Base-by-base conservation (phyloP, 2,113 vertebrate species). In the Synchiropus splendidus region DNA sequence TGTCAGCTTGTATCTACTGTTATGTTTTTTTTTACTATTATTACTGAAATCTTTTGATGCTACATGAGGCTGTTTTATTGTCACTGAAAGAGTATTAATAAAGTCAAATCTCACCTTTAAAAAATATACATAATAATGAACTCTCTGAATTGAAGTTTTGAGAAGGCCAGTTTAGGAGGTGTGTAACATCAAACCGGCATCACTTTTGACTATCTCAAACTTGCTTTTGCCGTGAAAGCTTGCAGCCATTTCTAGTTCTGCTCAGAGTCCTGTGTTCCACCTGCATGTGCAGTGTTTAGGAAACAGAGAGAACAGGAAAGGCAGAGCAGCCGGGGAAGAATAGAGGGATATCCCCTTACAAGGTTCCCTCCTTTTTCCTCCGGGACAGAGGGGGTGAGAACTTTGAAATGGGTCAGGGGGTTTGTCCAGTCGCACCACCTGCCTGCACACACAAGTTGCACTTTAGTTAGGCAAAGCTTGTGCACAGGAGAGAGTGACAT, bases 311-410 rank as follows among this genome's bases (percentile, higher is more conserved):
- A 70, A 78, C 83, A 80, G 83, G 83, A 85, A 83, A 79, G 79
- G 75, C 78, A 78, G 71, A 80, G 76, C 67, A 54, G 60, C 53
- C 67, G 39, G 70, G 78, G 71, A 82, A 86, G 81, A 88, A 86
- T 88, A 71, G 80, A 84, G 81, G 86, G 85, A 88, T 88, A 85
- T 88, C 85, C 86, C 81, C 71, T 85, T 81, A 73, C 79, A 80
- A 58, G 51, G 64, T 57, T 78, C 54, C 78, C 82, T 82, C 82
- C 83, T 83, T 83, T 83, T 78, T 45, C 83, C 80, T 78, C 60
- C 54, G 61, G 77, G 81, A 74, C 45, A 67, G 55, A 73, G 41
- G 58, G 67, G 66, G 44, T 72, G 74, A 62, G 67, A 66, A 72
- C 61, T 45, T 72, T 13, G 58, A 62, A 58, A 67, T 55, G 56